Evolutionary conservation across 2,888 invertebrate genomes (phyloP), one percentile per base, ranked within the genome.

Genomic region (Lepeophtheirus nordmannii): DNA sequence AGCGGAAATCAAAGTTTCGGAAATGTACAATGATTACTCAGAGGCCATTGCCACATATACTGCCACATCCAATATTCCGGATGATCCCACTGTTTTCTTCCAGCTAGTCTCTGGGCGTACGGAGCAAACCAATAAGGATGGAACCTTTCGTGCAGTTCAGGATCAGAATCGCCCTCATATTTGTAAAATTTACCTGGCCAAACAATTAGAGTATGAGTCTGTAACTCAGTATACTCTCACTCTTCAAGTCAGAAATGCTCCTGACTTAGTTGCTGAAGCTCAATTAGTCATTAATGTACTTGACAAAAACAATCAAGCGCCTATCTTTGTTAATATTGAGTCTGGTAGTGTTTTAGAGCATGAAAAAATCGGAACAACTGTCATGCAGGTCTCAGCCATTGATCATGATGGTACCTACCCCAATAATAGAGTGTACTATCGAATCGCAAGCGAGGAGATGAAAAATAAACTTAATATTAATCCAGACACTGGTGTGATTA

Each of bases 311-410:
- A 67, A 67, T 38, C 23, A 62, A 41, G 40, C 53, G 11, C 68
- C 68, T n/a, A 40, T 67, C 23, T 68, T 68, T 61, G 58, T 58
- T 66, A 58, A 62, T 58, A 58, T 65, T 12, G 68, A 62, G 22
- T 58, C 67, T 11, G 90, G 89, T 1, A 85, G 84, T 71, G 89
- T 91, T 7, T 76, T 87, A 68, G 91, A 91, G 78, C 89, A 92
- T 73, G 89, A 90, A 74, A 82, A 82, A 0, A 78, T 82, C 0
- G 89, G 89, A 3, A 88, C 87, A 8, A 85, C 84, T 11, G 91
- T 91, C 0, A 89, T 90, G 86, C 86, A 87, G 76, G 86, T 86
- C 5, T 80, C 85, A 71, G 92, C 91, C 1, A 85, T 89, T 68
- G 92, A 92, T 73, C 82, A 82, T 71, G 92, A 92, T 72, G 88